Conservation (phyloP, 2,888 invertebrate species). For the Hirtodrosophila duncani region DNA sequence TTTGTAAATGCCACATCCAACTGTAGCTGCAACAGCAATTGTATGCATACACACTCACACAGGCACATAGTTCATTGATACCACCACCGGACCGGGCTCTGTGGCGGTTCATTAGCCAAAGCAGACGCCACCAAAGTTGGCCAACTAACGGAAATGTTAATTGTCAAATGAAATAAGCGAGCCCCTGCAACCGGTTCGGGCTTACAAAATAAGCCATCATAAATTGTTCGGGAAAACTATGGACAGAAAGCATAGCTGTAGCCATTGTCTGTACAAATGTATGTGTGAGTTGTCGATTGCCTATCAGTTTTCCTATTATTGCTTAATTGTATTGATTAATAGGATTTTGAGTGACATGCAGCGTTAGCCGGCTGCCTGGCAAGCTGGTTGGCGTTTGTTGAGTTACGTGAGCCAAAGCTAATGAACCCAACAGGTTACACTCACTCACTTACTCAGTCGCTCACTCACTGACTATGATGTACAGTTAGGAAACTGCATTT, state of each 20-base stretch:
- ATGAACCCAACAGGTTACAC: constrained; percentile 46
- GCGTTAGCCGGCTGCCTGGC: constrained; percentile 20
- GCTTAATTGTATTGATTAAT: constrained; percentile 68
- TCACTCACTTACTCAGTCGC: constrained; percentile 2
- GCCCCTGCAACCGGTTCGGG: constrained; percentile 47
- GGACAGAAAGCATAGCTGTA: constrained; percentile 30
- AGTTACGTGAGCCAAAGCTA: constrained; percentile 56
- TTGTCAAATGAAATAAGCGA: constrained; percentile 65
- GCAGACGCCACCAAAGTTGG: constrained; percentile 69
- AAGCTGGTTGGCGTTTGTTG: not conserved
- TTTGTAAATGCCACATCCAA: constrained; percentile 28
- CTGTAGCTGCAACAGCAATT: constrained; percentile 9
- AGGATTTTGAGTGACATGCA: constrained; percentile 63
- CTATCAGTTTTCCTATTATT: constrained; percentile 64
- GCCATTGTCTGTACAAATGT: constrained; percentile 30
- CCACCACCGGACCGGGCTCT: constrained; percentile 8
- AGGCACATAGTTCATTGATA: constrained; percentile 55
- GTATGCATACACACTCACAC: no score
- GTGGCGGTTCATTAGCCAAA: constrained; percentile 61
- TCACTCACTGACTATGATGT: constrained; percentile 1
- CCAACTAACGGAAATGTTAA: constrained; percentile 73
- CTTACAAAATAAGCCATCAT: constrained; percentile 69
- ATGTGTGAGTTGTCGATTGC: constrained; percentile 38
- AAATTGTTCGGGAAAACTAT: constrained; percentile 57
- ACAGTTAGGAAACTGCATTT: constrained; percentile 7